phyloP scores from a whole-genome alignment of 2,113 vertebrate species.

The Callospermophilus lateralis region DNA sequence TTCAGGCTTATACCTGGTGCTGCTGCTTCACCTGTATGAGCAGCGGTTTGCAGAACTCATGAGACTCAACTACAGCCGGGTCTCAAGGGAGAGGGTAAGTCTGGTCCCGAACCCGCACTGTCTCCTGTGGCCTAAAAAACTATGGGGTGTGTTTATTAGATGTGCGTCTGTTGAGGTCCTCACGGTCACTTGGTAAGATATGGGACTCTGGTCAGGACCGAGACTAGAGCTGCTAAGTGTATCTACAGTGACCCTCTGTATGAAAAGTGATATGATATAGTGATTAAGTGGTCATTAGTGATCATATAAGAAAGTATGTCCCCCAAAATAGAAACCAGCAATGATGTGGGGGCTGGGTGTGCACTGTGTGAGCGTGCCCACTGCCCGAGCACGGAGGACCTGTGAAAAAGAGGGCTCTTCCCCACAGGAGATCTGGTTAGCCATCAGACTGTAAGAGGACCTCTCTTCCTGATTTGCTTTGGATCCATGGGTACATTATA shows the following conservation, averaged over 20 bases:
- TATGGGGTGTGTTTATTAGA: accelerated
- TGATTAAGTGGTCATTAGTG: not conserved
- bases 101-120: accelerated
- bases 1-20: constrained; percentile 71
- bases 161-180: not conserved
- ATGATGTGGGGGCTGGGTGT: not conserved
- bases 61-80: constrained; percentile 35
- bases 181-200: not conserved
- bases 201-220: not conserved
- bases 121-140: accelerated
- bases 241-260: not conserved
- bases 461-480: not conserved
- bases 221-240: not conserved
- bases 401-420: not conserved
- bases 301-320: not conserved
- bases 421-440: not conserved
- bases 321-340: not conserved
- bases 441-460: not conserved
- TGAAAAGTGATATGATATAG: not conserved
- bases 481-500: too few species aligned
- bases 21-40: constrained; percentile 81
- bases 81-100: constrained; percentile 65
- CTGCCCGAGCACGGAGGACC: not conserved
- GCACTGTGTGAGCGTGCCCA: not conserved
- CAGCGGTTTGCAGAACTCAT: constrained; percentile 79